Evolutionary conservation across 1,140 invertebrate genomes (phyloP).

Genomic region (Conopomorpha cramerella): DNA sequence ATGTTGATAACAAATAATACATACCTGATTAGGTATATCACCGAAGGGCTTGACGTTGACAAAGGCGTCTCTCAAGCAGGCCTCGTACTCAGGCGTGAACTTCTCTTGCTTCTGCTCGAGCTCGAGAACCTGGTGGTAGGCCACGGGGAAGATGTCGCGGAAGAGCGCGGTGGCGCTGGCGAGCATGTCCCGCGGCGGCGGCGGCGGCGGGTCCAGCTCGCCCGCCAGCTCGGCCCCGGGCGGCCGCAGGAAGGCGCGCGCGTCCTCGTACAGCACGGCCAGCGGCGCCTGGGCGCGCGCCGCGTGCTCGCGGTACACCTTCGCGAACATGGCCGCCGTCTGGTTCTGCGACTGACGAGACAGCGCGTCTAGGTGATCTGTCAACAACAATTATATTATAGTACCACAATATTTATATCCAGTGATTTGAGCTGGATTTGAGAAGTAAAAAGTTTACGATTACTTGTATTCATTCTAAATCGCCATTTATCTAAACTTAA

Average conservation of each 20-base stretch:
- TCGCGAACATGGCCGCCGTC: constrained; percentile 73
- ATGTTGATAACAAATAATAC: constrained; percentile 5
- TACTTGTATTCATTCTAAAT: no score
- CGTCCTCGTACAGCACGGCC: constrained; percentile 69
- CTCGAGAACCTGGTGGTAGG: constrained; percentile 75
- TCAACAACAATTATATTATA: no score
- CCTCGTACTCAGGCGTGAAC: constrained; percentile 75
- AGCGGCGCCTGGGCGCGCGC: constrained; percentile 67
- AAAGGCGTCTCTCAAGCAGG: constrained; percentile 75
- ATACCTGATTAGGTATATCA: constrained; percentile 74
- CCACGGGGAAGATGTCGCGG: constrained; percentile 79
- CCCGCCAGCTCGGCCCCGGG: constrained; percentile 15
- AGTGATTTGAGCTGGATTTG: no score
- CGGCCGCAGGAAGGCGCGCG: constrained; percentile 63
- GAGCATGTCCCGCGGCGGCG: constrained; percentile 23
- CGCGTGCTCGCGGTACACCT: constrained; percentile 75
- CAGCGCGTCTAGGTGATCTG: constrained; percentile 76
- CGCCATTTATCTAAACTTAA: no score
- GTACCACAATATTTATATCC: no score
- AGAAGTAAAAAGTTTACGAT: no score
- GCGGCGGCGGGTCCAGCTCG: constrained; percentile 15
- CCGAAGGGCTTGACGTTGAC: constrained; percentile 81
- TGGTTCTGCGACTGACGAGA: constrained; percentile 79
- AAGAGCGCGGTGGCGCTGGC: constrained; percentile 78
- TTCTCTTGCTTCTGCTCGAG: constrained; percentile 35